phyloP scores from a whole-genome alignment of 2,113 vertebrate species.

The Chrysochloris asiatica region DNA sequence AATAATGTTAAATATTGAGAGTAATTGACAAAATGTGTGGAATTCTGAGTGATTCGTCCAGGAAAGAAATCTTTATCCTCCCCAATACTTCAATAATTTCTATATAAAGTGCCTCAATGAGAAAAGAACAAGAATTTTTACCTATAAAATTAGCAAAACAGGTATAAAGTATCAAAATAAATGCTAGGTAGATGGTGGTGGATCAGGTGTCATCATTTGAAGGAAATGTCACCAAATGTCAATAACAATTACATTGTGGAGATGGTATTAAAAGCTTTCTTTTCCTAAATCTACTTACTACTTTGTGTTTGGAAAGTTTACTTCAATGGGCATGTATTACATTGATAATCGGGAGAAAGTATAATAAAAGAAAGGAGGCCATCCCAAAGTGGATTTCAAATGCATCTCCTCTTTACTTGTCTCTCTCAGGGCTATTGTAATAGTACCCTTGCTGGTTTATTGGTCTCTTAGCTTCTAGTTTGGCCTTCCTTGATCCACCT shows the following conservation, averaged over 20 bases:
- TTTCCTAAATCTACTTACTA: background rate
- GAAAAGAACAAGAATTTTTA: background rate
- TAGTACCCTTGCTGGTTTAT: too few relatives aligned
- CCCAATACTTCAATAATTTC: background rate
- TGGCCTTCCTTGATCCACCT: background rate
- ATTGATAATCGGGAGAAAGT: background rate
- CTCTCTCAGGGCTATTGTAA: too few relatives aligned
- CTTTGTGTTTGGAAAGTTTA: background rate
- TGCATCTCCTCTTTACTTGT: background rate
- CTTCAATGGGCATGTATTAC: background rate
- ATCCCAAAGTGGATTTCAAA: background rate
- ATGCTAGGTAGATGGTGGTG: background rate
- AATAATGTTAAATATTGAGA: conserved; percentile 30
- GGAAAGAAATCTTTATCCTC: background rate
- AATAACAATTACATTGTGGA: background rate
- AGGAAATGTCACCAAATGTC: background rate
- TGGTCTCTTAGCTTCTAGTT: background rate
- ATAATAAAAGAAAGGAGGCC: background rate
- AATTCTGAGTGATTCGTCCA: background rate
- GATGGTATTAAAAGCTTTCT: background rate
- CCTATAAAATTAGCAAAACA: conserved; percentile 10
- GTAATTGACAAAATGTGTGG: background rate
- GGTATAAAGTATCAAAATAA: background rate
- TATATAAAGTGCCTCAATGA: too few relatives aligned
- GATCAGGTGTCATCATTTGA: background rate